Conservation (phyloP, 2,888 invertebrate species). For the Erynnis tages region DNA sequence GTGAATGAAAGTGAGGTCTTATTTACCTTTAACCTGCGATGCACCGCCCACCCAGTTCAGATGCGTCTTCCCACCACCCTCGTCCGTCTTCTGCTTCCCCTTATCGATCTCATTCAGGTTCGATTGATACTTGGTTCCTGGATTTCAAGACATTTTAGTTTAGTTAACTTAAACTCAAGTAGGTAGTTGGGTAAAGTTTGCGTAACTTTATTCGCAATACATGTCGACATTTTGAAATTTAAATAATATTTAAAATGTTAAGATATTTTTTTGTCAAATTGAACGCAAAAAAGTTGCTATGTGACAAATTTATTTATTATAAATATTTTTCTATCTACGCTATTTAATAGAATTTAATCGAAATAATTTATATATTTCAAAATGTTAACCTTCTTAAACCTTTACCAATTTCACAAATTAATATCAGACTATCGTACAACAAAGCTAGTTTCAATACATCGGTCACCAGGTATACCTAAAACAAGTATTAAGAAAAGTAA, state of each 20-base stretch:
- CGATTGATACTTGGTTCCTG: constrained; percentile 89
- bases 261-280: no score
- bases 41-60: constrained; percentile 79
- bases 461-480: no score
- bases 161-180: constrained; percentile 1
- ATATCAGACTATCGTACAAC: no score
- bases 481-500: not conserved
- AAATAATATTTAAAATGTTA: no score
- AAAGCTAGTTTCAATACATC: no score
- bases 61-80: constrained; percentile 78
- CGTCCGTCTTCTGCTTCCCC: constrained; percentile 87
- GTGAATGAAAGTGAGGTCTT: constrained; percentile 9
- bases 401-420: no score
- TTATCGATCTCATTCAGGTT: constrained; percentile 90
- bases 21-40: constrained; percentile 71
- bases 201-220: not conserved
- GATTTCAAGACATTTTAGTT: constrained; percentile 21
- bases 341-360: no score
- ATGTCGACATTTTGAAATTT: not conserved
- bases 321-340: no score
- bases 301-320: no score
- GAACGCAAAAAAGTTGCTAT: no score
- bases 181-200: constrained; percentile 1
- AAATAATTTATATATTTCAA: no score
- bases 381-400: no score